These are phyloP conservation scores for Seriola aureovittata DNA, from an alignment of 2,113 vertebrate species.

Conservation along the genomic window DNA sequence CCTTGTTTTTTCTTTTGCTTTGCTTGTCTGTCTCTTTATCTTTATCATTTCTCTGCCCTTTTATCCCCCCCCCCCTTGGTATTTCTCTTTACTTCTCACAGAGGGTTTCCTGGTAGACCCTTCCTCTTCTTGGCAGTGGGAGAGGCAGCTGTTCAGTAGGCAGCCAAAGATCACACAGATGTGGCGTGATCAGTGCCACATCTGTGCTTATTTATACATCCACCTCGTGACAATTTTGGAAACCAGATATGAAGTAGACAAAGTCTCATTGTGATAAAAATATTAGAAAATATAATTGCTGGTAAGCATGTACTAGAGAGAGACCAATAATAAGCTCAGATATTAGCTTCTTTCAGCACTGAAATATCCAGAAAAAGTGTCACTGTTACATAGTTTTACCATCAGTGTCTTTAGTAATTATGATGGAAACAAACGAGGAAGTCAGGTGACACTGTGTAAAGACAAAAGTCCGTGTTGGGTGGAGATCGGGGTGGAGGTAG, in stretches of 20 bases:
- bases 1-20: constrained; percentile 61
- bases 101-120: constrained; percentile 64
- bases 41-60: constrained; percentile 69
- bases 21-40: constrained; percentile 72
- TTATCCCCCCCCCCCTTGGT: constrained; percentile 54
- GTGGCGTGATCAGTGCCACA: constrained; percentile 5
- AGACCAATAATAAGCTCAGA: no score
- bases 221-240: neutral
- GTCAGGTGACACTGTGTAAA: no score
- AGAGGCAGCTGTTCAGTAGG: constrained; percentile 46
- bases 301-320: no score
- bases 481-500: no score
- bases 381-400: no score
- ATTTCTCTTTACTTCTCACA: constrained; percentile 61
- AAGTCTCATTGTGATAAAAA: neutral
- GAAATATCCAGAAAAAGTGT: no score
- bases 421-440: no score
- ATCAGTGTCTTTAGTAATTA: no score
- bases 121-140: constrained; percentile 44
- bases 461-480: no score
- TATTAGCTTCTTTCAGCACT: no score
- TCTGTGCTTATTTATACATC: constrained; percentile 17
- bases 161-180: constrained; percentile 54
- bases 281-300: neutral
- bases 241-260: neutral